Conservation (phyloP, 1,140 invertebrate species). For the Drosophila nannoptera region DNA sequence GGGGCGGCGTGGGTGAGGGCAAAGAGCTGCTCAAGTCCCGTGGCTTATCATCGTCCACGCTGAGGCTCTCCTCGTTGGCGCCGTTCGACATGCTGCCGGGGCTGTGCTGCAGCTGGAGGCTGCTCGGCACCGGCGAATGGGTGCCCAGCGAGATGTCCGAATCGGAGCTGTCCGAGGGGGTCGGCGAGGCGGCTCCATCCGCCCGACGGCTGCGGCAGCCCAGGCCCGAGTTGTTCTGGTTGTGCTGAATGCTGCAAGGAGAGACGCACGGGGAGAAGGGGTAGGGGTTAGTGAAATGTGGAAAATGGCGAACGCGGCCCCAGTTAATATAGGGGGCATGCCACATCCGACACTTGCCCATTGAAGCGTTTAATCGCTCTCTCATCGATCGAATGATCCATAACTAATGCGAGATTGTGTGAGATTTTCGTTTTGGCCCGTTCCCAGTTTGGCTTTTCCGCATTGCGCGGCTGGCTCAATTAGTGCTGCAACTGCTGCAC, state of each 20-base stretch:
- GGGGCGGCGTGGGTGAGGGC: conserved; percentile 52
- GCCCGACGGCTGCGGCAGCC: conserved; percentile 68
- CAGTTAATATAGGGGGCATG: too few species aligned
- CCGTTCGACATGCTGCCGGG: conserved; percentile 78
- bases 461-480: too few species aligned
- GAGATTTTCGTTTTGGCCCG: conserved; percentile 11
- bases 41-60: conserved; percentile 77
- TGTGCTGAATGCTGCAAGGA: conserved; percentile 76
- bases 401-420: conserved; percentile 12
- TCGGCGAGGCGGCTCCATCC: conserved; percentile 73
- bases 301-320: conserved; percentile 1
- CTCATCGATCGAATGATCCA: conserved; percentile 21
- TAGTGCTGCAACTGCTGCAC: conserved; percentile 32
- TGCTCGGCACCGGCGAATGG: conserved; percentile 80
- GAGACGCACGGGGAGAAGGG: background rate
- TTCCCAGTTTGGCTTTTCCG: conserved; percentile 14
- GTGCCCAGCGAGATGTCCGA: conserved; percentile 81
- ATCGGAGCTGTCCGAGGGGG: conserved; percentile 80
- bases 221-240: conserved; percentile 73
- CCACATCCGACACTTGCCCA: background rate
- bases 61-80: conserved; percentile 75
- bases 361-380: conserved; percentile 12
- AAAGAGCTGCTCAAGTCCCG: conserved; percentile 67
- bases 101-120: conserved; percentile 77
- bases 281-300: background rate